Percentiles rank a stretch among this genome's conserved stretches.
These are phyloP conservation scores for Pomatostomus ruficeps DNA, from an alignment of 2,113 vertebrate genomes.

Conservation along the genomic window DNA sequence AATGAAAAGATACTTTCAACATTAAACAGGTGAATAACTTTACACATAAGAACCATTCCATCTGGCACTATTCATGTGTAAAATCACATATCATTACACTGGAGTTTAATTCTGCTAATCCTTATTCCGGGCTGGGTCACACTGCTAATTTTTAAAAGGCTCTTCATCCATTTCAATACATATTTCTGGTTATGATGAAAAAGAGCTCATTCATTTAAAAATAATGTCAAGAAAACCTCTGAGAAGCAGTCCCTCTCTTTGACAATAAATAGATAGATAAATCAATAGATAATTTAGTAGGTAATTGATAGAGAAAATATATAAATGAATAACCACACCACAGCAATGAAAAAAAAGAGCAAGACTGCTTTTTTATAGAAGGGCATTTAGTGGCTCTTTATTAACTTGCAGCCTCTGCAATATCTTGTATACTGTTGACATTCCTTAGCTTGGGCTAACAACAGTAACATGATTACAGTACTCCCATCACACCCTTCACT, in stretches of 20 bases:
- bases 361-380: not conserved
- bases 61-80: not conserved
- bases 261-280: not conserved
- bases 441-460: constrained; percentile 39
- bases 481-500: constrained; percentile 5
- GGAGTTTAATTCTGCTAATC: not conserved
- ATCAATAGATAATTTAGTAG: not conserved
- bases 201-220: not conserved
- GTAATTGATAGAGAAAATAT: not conserved
- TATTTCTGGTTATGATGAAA: not conserved
- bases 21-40: not conserved
- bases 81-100: not conserved
- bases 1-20: not conserved
- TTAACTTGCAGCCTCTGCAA: not conserved
- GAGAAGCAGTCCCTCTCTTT: not conserved
- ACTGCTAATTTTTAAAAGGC: not conserved
- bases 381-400: not conserved
- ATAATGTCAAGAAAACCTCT: not conserved
- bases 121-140: not conserved
- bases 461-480: constrained; percentile 7
- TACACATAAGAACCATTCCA: not conserved
- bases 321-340: not conserved
- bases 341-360: not conserved
- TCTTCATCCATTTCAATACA: not conserved
- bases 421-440: constrained; percentile 53